Percentiles rank a stretch among this genome's conserved stretches.
These are phyloP conservation scores for Tenualosa thibaudeaui DNA, from an alignment of 2,797 vertebrate species.

Conservation along the genomic window DNA sequence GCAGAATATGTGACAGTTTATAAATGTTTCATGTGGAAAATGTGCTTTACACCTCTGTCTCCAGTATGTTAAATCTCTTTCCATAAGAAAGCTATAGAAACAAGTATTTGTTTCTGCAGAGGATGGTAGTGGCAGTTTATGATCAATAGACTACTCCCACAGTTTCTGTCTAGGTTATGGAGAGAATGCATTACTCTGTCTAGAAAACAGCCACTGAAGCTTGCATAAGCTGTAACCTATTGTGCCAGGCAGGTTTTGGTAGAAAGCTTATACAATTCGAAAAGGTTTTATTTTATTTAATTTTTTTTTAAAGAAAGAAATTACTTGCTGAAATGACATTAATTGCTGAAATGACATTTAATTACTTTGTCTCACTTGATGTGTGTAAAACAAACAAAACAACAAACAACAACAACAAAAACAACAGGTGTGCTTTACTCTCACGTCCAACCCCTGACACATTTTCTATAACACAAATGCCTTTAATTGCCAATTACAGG, in stretches of 20 bases:
- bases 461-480: neutral
- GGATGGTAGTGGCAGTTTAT: neutral
- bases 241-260: neutral
- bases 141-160: slow-evolving; percentile 17
- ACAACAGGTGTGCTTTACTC: no score
- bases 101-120: neutral
- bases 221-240: neutral
- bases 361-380: neutral
- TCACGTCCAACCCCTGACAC: neutral
- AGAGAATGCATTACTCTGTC: slow-evolving; percentile 11
- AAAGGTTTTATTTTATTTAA: neutral
- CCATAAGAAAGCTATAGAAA: slow-evolving; percentile 2
- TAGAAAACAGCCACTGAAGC: neutral
- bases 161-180: slow-evolving; percentile 2
- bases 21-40: neutral
- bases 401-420: neutral
- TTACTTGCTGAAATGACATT: neutral
- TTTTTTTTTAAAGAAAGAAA: neutral
- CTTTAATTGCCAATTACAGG: neutral
- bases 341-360: neutral
- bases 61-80: neutral
- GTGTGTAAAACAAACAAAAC: neutral
- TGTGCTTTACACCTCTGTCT: neutral
- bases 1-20: neutral
- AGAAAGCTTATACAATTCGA: neutral